Evolutionary conservation across 2,888 invertebrate genomes (phyloP), one percentile per base, ranked within the genome.

Genomic region (Lucinisca nassula): DNA sequence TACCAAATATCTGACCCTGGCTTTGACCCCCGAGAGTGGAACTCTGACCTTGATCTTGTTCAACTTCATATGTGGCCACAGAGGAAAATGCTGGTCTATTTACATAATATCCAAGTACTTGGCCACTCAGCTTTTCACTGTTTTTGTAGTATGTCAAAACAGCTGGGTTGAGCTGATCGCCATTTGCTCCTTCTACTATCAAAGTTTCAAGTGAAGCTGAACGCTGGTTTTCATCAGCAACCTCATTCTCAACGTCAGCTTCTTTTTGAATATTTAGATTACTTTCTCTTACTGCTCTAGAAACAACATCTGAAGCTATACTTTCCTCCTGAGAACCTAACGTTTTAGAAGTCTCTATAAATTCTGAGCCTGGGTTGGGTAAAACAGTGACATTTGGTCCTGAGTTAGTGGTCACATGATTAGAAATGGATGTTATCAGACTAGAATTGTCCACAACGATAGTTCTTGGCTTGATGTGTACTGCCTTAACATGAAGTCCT

Each of bases 401-500:
- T 10, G 27, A 4, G 17, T 14, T 35, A n/a, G 14, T 17, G 21
- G 35, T 35, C 3, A 10, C 32, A 2, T 67, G 3, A 67, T 35
- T 24, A 67, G 67, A 21, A 2, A 67, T 30, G 21, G 67, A 3
- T 17, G 35, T 21, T 21, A 35, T 1, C 12, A 6, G 67, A 17
- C 17, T 35, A 67, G 67, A 67, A 35, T 21, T 35, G 8, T 21
- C 67, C 2, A 37, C 24, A 74, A 40, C 75, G 14, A 38, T 61
- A 8, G 38, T 17, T 70, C 49, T 79, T 27, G 38, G 73, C 55
- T 85, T 72, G n/a, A 92, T 84, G 75, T 94, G 94, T 1, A 83
- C 86, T n/a, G 79, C 78, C 30, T 92, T 92, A 14, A 95, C 92
- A 88, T 95, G 95, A 6, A 67, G 38, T 10, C 90, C 88, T 79